A percentile compares a stretch with the other conserved stretches of the same genome.
Conservation (phyloP, 2,113 vertebrate genomes). For the Microtus ochrogaster region DNA sequence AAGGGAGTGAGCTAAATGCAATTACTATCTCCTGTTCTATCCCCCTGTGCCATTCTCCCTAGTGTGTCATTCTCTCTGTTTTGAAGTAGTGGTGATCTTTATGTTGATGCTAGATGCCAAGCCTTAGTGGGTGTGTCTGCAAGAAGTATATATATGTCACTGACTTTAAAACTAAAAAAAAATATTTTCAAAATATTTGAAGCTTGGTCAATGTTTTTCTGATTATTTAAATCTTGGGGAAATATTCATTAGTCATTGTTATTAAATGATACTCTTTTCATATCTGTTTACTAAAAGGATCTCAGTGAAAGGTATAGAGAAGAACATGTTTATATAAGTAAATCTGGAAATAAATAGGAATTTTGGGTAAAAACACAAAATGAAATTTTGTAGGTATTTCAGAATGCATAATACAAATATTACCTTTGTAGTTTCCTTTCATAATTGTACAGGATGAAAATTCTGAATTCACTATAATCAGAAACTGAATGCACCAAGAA, state of each 20-base stretch:
- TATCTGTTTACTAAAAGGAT: too few species aligned
- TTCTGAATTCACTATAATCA: not conserved
- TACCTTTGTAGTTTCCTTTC: not conserved
- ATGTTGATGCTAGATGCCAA: not conserved
- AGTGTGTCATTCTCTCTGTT: not conserved
- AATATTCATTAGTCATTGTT: not conserved
- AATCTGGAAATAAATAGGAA: not conserved
- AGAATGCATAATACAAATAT: not conserved
- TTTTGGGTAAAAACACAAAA: not conserved
- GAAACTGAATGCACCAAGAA: not conserved
- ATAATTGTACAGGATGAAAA: too few species aligned
- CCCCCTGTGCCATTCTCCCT: not conserved
- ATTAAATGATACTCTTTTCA: not conserved
- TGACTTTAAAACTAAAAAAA: not conserved
- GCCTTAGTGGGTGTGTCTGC: not conserved
- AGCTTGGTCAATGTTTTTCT: not conserved
- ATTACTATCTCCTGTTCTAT: not conserved
- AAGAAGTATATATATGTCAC: not conserved
- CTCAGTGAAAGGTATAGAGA: too few species aligned
- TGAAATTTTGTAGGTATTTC: not conserved
- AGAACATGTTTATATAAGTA: not conserved
- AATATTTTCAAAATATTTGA: not conserved
- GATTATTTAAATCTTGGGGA: not conserved
- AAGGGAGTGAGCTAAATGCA: not conserved
- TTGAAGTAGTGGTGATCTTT: not conserved